Conservation (phyloP, 2,888 invertebrate species). For the Dolomedes plantarius region DNA sequence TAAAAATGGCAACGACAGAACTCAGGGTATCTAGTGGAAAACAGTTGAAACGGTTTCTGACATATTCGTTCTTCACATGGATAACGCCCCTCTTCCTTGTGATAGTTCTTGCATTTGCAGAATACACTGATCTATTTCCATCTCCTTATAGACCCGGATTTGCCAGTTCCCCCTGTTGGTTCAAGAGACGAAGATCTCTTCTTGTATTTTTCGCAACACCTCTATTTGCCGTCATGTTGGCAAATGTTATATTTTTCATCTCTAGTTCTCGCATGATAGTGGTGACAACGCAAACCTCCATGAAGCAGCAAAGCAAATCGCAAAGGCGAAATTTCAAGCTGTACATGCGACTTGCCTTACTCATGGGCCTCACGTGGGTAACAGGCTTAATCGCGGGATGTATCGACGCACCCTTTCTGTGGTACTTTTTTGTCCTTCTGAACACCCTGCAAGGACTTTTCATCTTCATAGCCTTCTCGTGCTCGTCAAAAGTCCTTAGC, state of each 20-base stretch:
- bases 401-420: slow-evolving; percentile 76
- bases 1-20: slow-evolving; percentile 78
- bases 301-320: slow-evolving; percentile 50
- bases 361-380: slow-evolving; percentile 79
- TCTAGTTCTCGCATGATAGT: slow-evolving; percentile 77
- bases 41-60: slow-evolving; percentile 77
- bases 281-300: slow-evolving; percentile 75
- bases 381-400: slow-evolving; percentile 78
- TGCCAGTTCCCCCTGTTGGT: slow-evolving; percentile 79
- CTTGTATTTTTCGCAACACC: slow-evolving; percentile 79
- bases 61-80: slow-evolving; percentile 78
- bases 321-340: slow-evolving; percentile 73
- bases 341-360: slow-evolving; percentile 78
- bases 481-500: slow-evolving; percentile 77
- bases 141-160: slow-evolving; percentile 77
- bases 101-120: slow-evolving; percentile 76
- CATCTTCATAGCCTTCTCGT: slow-evolving; percentile 79
- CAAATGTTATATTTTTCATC: slow-evolving; percentile 78
- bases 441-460: slow-evolving; percentile 79
- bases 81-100: slow-evolving; percentile 76
- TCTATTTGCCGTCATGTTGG: slow-evolving; percentile 77
- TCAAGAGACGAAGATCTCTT: slow-evolving; percentile 78
- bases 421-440: slow-evolving; percentile 78
- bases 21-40: slow-evolving; percentile 77
- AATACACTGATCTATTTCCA: slow-evolving; percentile 74